A percentile compares a stretch with the other conserved stretches of the same genome.
These are phyloP conservation scores for Eristalinus aeneus DNA, from an alignment of 2,888 invertebrate species.

Conservation along the genomic window DNA sequence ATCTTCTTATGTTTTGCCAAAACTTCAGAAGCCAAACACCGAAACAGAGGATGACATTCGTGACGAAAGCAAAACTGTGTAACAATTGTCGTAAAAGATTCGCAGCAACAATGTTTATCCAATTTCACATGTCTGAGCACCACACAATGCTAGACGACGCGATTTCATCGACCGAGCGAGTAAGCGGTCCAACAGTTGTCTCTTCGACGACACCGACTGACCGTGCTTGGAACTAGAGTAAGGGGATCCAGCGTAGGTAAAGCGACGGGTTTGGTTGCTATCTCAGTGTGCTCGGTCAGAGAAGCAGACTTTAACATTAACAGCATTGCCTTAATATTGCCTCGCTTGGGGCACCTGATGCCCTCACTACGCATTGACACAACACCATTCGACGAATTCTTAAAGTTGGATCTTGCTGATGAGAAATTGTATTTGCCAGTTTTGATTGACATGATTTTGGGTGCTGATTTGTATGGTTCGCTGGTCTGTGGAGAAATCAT, in stretches of 20 bases:
- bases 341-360: slow-evolving; percentile 44
- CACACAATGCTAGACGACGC: slow-evolving; percentile 31
- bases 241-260: too few species aligned
- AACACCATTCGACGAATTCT: slow-evolving; percentile 29
- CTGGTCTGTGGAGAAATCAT: slow-evolving; percentile 33
- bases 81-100: background rate
- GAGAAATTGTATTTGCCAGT: background rate
- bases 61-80: too few species aligned
- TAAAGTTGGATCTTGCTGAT: slow-evolving; percentile 47
- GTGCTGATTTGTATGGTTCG: slow-evolving; percentile 45
- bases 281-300: background rate
- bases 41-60: too few species aligned
- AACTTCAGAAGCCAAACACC: too few species aligned
- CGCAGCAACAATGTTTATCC: slow-evolving; percentile 32
- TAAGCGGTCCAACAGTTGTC: slow-evolving; percentile 15
- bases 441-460: slow-evolving; percentile 41
- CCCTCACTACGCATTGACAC: slow-evolving; percentile 6
- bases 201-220: too few species aligned
- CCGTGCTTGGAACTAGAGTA: too few species aligned
- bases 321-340: slow-evolving; percentile 45
- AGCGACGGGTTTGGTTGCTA: too few species aligned
- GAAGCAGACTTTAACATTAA: slow-evolving; percentile 44
- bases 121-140: slow-evolving; percentile 15
- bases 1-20: too few species aligned
- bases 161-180: slow-evolving; percentile 36